phyloP scores from a whole-genome alignment of 2,797 vertebrate genomes.

The Dipus sagitta region DNA sequence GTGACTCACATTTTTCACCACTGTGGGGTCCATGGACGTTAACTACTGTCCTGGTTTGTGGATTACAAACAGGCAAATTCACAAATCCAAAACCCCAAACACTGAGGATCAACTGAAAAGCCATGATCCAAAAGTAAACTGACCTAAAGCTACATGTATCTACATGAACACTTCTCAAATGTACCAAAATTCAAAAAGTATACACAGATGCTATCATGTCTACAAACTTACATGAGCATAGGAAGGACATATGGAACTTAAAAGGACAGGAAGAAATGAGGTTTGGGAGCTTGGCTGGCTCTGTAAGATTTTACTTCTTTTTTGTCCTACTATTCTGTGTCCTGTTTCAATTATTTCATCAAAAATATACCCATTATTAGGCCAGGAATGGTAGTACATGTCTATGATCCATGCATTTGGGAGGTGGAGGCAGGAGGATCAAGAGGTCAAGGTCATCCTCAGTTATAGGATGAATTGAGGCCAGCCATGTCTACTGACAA shows the following conservation, averaged over 20 bases:
- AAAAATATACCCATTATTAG: no score
- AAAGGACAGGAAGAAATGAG: neutral
- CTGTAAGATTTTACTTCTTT: neutral
- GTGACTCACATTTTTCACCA: neutral
- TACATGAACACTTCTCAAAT: conserved; percentile 15
- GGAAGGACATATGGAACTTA: neutral
- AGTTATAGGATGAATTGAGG: neutral
- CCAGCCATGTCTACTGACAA: neutral
- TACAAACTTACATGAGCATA: neutral
- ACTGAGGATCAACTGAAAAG: conserved; percentile 24
- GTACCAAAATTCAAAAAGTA: no score
- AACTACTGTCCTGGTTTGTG: neutral
- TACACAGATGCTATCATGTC: neutral
- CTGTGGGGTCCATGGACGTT: neutral
- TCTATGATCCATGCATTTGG: neutral
- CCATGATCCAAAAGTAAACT: neutral
- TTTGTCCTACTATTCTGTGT: neutral
- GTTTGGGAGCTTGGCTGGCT: neutral
- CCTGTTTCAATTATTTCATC: neutral
- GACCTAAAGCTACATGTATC: neutral
- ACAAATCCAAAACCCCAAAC: conserved; percentile 18
- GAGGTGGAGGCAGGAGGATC: neutral
- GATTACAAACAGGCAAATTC: neutral
- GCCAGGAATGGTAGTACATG: neutral
- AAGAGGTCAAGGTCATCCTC: neutral